phyloP scores from a whole-genome alignment of 2,888 invertebrate species.

The Platerodrilus igneus region DNA sequence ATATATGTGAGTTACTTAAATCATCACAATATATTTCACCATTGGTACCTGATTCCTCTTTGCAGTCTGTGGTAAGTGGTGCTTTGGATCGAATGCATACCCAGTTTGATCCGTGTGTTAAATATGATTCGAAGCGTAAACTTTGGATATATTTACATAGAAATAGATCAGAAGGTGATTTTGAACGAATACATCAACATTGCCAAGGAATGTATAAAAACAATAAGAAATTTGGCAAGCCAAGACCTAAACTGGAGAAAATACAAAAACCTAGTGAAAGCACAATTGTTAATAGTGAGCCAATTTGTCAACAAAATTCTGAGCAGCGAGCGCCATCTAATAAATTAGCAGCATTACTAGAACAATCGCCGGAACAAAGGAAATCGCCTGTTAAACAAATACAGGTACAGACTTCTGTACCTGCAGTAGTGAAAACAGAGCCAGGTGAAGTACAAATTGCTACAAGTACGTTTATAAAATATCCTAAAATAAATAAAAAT shows the following conservation, averaged over 20 bases:
- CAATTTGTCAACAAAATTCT: constrained; percentile 39
- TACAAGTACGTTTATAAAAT: too few relatives aligned
- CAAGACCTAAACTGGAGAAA: constrained; percentile 51
- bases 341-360: constrained; percentile 1
- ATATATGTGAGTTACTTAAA: constrained; percentile 81
- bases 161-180: constrained; percentile 56
- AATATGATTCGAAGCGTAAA: constrained; percentile 86
- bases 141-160: constrained; percentile 93
- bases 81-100: constrained; percentile 87
- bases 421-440: constrained; percentile 31
- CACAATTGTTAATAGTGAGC: constrained; percentile 34
- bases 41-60: constrained; percentile 57
- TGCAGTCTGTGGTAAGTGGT: constrained; percentile 82
- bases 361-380: constrained; percentile 7
- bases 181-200: constrained; percentile 65
- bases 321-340: constrained; percentile 36
- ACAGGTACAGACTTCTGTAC: constrained; percentile 8
- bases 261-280: too few relatives aligned
- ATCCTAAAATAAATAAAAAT: constrained; percentile 34
- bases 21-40: constrained; percentile 59
- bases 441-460: constrained; percentile 23
- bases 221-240: constrained; percentile 48
- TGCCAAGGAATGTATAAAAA: constrained; percentile 59
- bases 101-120: constrained; percentile 88
- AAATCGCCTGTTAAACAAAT: constrained; percentile 15